Conservation (phyloP, 2,888 invertebrate genomes). For the Rhamphomyia laevipes region DNA sequence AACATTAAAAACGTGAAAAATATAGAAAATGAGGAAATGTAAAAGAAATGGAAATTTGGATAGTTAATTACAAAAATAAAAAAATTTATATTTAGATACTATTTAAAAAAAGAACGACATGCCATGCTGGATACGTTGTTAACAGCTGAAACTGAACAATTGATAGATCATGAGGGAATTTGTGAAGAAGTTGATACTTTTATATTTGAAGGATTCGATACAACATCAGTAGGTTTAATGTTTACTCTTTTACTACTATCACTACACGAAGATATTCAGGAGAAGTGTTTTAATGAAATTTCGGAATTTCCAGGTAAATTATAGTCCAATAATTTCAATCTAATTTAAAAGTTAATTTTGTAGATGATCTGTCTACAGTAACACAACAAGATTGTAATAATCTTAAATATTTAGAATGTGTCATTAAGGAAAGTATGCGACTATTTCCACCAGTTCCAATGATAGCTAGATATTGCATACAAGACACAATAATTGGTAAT, state of each 20-base stretch:
- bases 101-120: constrained; percentile 29
- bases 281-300: constrained; percentile 38
- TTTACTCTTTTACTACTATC: constrained; percentile 43
- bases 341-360: constrained; percentile 15
- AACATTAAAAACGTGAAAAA: too few species aligned
- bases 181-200: constrained; percentile 52
- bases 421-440: constrained; percentile 45
- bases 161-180: constrained; percentile 42
- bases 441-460: constrained; percentile 44
- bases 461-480: constrained; percentile 31
- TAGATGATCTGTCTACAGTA: constrained; percentile 18
- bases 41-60: too few species aligned
- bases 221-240: constrained; percentile 43
- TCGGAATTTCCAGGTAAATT: constrained; percentile 28
- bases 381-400: constrained; percentile 22
- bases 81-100: constrained; percentile 3
- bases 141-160: constrained; percentile 39
- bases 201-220: constrained; percentile 55
- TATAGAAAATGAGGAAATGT: too few species aligned
- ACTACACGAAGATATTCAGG: constrained; percentile 39
- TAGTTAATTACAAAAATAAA: too few species aligned
- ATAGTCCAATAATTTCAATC: constrained; percentile 3
- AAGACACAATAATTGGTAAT: constrained; percentile 23
- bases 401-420: constrained; percentile 41
- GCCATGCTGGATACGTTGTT: constrained; percentile 47